Percentiles rank a stretch among this genome's conserved stretches.
Conservation (phyloP, 2,888 invertebrate genomes). For the Blastobasis adustella region DNA sequence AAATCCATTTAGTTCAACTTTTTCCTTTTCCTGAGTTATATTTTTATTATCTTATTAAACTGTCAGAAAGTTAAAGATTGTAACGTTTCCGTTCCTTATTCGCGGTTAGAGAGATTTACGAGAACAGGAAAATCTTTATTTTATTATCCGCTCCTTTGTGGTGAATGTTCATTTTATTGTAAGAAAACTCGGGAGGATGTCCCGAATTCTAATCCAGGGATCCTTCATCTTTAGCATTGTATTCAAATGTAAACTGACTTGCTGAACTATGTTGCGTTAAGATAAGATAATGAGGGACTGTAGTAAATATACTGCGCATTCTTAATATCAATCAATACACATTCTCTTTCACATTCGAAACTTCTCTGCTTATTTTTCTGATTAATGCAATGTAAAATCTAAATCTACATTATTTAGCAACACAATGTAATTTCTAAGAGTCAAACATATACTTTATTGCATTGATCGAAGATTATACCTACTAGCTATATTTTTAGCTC, state of each 20-base stretch:
- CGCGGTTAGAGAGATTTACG: constrained; percentile 56
- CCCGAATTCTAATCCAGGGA: constrained; percentile 2
- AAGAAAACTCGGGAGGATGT: constrained; percentile 5
- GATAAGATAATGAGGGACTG: not conserved
- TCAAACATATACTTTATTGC: too few relatives aligned
- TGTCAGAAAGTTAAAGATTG: constrained; percentile 70
- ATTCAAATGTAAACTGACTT: not conserved
- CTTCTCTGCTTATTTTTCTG: too few relatives aligned
- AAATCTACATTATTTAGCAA: too few relatives aligned
- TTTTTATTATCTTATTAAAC: constrained; percentile 71
- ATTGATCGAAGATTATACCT: too few relatives aligned
- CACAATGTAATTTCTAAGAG: too few relatives aligned
- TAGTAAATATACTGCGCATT: not conserved
- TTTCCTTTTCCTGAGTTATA: constrained; percentile 44
- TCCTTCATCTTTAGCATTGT: too few relatives aligned
- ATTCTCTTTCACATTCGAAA: too few relatives aligned
- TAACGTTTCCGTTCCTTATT: constrained; percentile 57
- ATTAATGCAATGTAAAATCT: too few relatives aligned
- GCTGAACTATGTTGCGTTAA: not conserved
- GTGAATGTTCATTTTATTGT: constrained; percentile 32
- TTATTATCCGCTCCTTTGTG: constrained; percentile 53
- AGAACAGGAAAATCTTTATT: constrained; percentile 50
- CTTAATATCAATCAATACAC: not conserved
- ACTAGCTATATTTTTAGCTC: too few relatives aligned
- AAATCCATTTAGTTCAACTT: constrained; percentile 32